phyloP scores from a whole-genome alignment of 2,888 invertebrate genomes.

The Eilema griseolum region DNA sequence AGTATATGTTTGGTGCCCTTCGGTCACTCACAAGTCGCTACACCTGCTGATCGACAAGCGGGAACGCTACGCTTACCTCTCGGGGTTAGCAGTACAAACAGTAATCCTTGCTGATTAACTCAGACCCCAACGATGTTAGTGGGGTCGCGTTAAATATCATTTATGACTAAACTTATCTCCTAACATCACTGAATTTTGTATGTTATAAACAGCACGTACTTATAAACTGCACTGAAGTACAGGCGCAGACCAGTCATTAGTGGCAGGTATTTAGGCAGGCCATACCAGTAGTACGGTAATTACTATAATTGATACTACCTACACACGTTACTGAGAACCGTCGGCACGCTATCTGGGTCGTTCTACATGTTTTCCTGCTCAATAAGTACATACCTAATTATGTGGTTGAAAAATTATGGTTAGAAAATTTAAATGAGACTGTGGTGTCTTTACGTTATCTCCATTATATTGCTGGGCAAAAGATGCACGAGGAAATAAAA shows the following conservation, averaged over 20 bases:
- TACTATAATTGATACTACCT: slow-evolving; percentile 49
- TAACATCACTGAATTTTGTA: too few relatives aligned
- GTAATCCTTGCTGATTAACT: neutral
- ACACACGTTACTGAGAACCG: slow-evolving; percentile 49
- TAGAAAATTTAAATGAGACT: neutral
- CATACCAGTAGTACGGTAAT: slow-evolving; percentile 44
- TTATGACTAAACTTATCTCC: too few relatives aligned
- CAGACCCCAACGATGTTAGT: neutral
- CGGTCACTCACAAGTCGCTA: too few relatives aligned
- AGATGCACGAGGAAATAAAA: neutral
- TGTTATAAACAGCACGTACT: too few relatives aligned
- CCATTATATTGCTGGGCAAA: neutral
- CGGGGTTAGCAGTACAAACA: too few relatives aligned
- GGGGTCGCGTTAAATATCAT: too few relatives aligned
- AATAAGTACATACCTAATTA: neutral
- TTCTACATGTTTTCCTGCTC: slow-evolving; percentile 27
- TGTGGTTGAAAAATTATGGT: neutral
- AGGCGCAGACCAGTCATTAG: slow-evolving; percentile 36
- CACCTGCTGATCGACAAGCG: too few relatives aligned
- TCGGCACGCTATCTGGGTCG: slow-evolving; percentile 25
- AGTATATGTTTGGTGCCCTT: too few relatives aligned
- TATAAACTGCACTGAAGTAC: neutral
- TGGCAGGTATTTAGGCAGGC: slow-evolving; percentile 53
- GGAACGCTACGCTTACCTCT: too few relatives aligned
- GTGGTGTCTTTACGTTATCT: neutral